Evolutionary conservation across 2,888 invertebrate genomes (phyloP), one percentile per base, ranked within the genome.

Genomic region (Phortica magna): DNA sequence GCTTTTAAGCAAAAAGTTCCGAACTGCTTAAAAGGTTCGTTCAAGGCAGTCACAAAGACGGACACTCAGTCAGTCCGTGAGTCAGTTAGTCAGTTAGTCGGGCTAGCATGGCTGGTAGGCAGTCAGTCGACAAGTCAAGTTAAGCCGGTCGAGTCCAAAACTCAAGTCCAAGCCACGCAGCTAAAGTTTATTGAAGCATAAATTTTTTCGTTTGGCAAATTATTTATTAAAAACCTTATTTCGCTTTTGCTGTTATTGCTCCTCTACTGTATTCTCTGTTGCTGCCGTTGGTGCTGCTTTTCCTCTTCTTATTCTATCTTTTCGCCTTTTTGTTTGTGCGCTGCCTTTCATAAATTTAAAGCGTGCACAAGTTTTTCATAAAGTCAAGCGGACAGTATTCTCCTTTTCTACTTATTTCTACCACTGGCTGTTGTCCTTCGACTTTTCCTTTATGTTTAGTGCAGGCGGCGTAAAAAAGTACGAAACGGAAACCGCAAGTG

Each of bases 181-280:
- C 67, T 70, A 73, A 71, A 85, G 83, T 85, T 84, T 81, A 87
- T 85, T 87, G 84, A 80, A 83, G 84, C 87, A 87, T 87, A 84
- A 81, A 84, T 86, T 83, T 84, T 71, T 79, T 82, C 31, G 84
- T 81, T 84, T 76, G 80, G 78, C 81, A 87, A 84, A 84, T 87
- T 84, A 84, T 87, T 84, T 84, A 85, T 84, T 84, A 87, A 84
- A 84, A 85, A 79, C 83, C 79, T 71, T 71, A 71, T 71, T 71
- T 71, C 19, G 10, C 41, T 65, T 39, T 61, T 61, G 17, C 31
- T 31, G 31, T 31, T 31, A 6, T 48, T 9, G 48, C 48, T 48
- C 10, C 48, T 14, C 48, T 14, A 48, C 48, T 48, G 9, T 48
- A 48, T 6, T 6, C 48, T 14, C 48, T 48, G 48, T 31, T 31